Conservation (phyloP, 2,888 invertebrate species). For the Caenorhabditis imperialis region DNA sequence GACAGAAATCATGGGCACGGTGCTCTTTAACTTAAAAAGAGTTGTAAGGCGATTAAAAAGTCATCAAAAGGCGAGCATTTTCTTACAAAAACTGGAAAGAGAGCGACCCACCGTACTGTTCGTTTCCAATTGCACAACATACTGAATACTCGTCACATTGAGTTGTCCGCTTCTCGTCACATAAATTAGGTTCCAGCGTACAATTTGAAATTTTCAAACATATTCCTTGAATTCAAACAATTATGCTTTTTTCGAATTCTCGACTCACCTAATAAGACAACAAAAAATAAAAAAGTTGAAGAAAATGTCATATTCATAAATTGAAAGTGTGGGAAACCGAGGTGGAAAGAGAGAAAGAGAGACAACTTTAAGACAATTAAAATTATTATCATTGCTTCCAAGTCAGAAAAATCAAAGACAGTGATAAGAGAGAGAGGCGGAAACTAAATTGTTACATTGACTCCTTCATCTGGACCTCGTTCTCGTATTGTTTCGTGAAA, state of each 20-base stretch:
- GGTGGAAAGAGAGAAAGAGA: constrained; percentile 14
- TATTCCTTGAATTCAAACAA: background rate
- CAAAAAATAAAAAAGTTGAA: constrained; percentile 6
- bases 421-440: background rate
- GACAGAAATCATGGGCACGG: too few relatives aligned
- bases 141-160: constrained; percentile 60
- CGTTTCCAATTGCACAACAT: constrained; percentile 56
- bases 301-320: too few relatives aligned
- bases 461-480: constrained; percentile 17
- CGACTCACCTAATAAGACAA: too few relatives aligned
- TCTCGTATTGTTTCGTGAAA: constrained; percentile 23
- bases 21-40: too few relatives aligned
- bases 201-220: constrained; percentile 2
- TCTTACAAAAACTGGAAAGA: background rate
- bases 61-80: background rate
- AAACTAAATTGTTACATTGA: background rate
- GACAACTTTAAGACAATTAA: background rate
- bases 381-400: too few relatives aligned
- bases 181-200: constrained; percentile 58
- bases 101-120: constrained; percentile 48
- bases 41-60: too few relatives aligned
- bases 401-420: too few relatives aligned
- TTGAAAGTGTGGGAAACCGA: constrained; percentile 8
- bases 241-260: background rate
- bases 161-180: constrained; percentile 56